These are phyloP conservation scores for Ephydatia muelleri DNA, from an alignment of 37 sponge, comb jelly and placozoan species.

Conservation along the genomic window DNA sequence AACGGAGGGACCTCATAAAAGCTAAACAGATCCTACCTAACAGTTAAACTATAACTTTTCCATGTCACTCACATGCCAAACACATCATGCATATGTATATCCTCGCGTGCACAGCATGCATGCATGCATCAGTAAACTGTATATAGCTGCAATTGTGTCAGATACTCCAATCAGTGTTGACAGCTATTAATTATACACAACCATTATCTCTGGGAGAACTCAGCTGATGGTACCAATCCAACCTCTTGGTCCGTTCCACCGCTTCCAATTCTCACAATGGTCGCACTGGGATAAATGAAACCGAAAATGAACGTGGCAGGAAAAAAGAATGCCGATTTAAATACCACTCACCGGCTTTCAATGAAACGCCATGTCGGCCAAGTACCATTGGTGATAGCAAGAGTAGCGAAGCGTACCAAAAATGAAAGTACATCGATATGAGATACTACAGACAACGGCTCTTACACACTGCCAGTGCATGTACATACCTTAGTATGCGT, in stretches of 20 bases:
- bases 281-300: constrained; percentile 44
- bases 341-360: constrained; percentile 12
- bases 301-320: no score
- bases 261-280: constrained; percentile 70
- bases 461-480: no score
- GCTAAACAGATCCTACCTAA: no score
- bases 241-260: constrained; percentile 67
- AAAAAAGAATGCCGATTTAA: background rate
- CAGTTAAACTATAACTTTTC: no score
- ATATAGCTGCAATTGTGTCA: no score
- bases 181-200: no score
- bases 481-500: constrained; percentile 40
- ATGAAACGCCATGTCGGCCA: background rate
- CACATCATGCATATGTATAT: no score
- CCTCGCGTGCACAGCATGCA: no score
- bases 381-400: background rate
- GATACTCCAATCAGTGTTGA: no score
- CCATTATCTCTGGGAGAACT: no score
- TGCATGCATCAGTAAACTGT: no score
- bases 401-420: background rate
- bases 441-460: background rate
- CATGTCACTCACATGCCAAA: no score
- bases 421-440: background rate
- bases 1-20: background rate
- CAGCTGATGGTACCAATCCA: constrained; percentile 34